Base-by-base conservation (phyloP, 1,140 invertebrate genomes). In the Calliopsis andreniformis region DNA sequence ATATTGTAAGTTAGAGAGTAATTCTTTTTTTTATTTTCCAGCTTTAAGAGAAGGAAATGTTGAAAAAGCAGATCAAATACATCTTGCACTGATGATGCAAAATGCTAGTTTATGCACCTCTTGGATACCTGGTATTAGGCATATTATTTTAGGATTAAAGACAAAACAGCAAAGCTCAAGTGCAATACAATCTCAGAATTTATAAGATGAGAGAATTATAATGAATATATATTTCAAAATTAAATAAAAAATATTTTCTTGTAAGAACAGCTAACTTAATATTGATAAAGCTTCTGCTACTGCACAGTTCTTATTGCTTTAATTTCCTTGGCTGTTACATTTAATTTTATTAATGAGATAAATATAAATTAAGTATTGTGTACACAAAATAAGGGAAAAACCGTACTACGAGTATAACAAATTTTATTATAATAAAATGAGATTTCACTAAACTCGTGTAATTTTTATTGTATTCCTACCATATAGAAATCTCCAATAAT, bases 81-180 rank as follows among this genome's bases (percentile, higher is more conserved):
- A 93, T 28, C 76, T 92, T 55, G 78, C 88, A 14, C 73, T 93
- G 16, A 92, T 93, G 89, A 91, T 92, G 80, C 87, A 91, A 20
- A 79, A 93, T 80, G 87, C 89, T 32, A 81, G 83, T 25, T 7
- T 90, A 5, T 93, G 92, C 56, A 92, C 87, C 76, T 84, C 88
- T 23, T 93, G 92, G 92, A 92, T 93, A 83, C 82, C 90, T 28
- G 92, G 90, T 14, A 87, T 93, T 14, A 88, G 92, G 55, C 88
- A 91, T 55, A 62, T 92, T 8, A 92, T 92, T 68, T 83, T 89
- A 35, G 89, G 81, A 80, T 76, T 91, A 12, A 87, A 87, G 70
- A 80, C 67, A 16, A 87, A 84, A 79, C 59, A 45, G 28, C 56
- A 75, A 5, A 59, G 42, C 58, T 35, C 43, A 3, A 64, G 7